phyloP scores from a whole-genome alignment of 2,797 vertebrate genomes.

The Anomalospiza imberbis region DNA sequence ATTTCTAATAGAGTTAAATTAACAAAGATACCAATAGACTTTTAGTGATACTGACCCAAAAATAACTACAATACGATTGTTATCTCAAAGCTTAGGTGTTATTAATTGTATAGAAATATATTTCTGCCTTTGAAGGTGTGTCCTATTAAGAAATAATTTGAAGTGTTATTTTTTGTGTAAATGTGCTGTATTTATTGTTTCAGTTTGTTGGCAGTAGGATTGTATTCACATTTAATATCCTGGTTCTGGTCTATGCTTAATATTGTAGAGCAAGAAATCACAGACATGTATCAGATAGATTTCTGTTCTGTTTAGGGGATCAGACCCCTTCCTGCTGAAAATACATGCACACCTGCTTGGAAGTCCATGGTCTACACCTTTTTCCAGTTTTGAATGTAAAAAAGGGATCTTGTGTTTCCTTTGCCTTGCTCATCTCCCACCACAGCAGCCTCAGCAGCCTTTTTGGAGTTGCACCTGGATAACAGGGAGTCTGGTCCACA shows the following conservation, averaged over 20 bases:
- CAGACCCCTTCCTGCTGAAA: neutral
- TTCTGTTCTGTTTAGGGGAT: neutral
- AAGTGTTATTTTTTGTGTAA: neutral
- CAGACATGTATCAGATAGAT: accelerated
- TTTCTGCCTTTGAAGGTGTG: neutral
- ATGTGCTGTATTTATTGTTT: neutral
- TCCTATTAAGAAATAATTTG: neutral
- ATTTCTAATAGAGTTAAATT: neutral
- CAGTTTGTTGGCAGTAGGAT: neutral
- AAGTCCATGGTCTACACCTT: neutral
- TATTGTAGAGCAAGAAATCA: neutral
- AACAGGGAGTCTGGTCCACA: accelerated
- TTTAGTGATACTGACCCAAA: neutral
- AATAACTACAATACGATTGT: neutral
- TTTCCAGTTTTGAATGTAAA: neutral
- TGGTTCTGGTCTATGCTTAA: neutral
- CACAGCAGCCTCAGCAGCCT: neutral
- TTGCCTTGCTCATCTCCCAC: neutral
- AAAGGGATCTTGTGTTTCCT: neutral
- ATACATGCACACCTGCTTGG: neutral
- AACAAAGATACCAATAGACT: neutral
- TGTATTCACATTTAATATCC: neutral
- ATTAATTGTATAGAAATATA: neutral
- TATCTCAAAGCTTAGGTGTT: neutral
- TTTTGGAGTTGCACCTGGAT: neutral